These are phyloP conservation scores for Styela plicata DNA, from an alignment of 23 tunicate genomes.

Conservation along the genomic window DNA sequence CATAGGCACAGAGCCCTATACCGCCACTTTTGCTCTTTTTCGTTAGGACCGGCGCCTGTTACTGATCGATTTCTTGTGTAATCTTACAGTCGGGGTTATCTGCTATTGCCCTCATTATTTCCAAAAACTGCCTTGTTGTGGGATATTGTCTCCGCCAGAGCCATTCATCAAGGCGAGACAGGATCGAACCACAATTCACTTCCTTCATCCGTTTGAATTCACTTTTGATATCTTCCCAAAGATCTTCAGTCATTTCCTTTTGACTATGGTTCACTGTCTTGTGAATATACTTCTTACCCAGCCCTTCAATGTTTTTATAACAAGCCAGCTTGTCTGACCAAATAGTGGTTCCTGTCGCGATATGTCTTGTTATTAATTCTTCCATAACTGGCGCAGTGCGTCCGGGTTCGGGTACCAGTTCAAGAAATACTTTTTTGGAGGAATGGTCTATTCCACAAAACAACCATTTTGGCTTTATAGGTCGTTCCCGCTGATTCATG, in stretches of 20 bases:
- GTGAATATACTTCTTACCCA: neutral
- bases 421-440: neutral
- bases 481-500: neutral
- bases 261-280: neutral
- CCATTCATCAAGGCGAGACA: neutral
- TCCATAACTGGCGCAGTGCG: neutral
- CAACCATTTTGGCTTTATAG: neutral
- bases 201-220: neutral
- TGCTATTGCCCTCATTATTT: neutral
- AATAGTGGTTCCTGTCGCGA: neutral
- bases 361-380: neutral
- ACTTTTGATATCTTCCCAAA: neutral
- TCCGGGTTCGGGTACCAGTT: neutral
- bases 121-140: neutral
- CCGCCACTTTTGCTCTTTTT: too few species aligned
- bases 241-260: neutral
- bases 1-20: too few species aligned
- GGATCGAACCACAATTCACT: neutral
- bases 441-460: neutral
- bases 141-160: neutral
- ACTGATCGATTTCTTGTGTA: too few species aligned
- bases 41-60: too few species aligned
- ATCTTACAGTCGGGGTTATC: neutral
- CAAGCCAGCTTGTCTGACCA: neutral
- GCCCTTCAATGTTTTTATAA: neutral